Base-by-base conservation (phyloP, 1,140 invertebrate species). In the Cyrtorhinus lividipennis region DNA sequence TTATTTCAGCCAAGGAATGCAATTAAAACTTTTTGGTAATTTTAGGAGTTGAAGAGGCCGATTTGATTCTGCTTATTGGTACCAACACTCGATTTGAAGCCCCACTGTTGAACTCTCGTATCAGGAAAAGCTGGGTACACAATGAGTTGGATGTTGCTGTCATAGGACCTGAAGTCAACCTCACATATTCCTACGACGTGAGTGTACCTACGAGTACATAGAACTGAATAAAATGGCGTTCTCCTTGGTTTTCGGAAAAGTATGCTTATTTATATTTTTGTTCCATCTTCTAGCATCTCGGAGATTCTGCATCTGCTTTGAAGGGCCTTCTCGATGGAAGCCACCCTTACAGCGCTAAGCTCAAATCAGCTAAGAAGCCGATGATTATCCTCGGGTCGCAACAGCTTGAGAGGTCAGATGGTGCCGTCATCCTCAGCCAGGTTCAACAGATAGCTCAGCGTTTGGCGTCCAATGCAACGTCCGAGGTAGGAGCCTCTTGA, bases 1-100 rank as follows among this genome's bases (percentile, higher is more conserved):
- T n/a, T n/a, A n/a, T n/a, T n/a, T n/a, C n/a, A n/a, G n/a, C n/a
- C n/a, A n/a, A n/a, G n/a, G n/a, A n/a, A n/a, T n/a, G n/a, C n/a
- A n/a, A n/a, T n/a, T n/a, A n/a, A n/a, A n/a, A n/a, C n/a, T n/a
- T n/a, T n/a, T n/a, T n/a, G n/a, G n/a, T n/a, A 61, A 60, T 62
- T 65, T 61, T 67, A 77, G 86, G 85, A 30, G 77, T 96, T 23
- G 95, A 99, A 77, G 86, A 97, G 68, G 88, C 94, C 13, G 97
- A 99, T 78, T 80, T 92, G 24, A 79, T 98, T 24, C 73, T 99
- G 1, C 76, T 99, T 1, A 84, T 99, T 69, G 97, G 96, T 65
- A 95, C 93, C 2, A 99, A 99, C 80, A 92, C 95, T 0, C 81
- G 97, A 62, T 95, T 90, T 72, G 96, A 99, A 78, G 95, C 97